These are phyloP conservation scores for Lepidurus arcticus DNA, from an alignment of 1,140 invertebrate genomes.

Conservation along the genomic window DNA sequence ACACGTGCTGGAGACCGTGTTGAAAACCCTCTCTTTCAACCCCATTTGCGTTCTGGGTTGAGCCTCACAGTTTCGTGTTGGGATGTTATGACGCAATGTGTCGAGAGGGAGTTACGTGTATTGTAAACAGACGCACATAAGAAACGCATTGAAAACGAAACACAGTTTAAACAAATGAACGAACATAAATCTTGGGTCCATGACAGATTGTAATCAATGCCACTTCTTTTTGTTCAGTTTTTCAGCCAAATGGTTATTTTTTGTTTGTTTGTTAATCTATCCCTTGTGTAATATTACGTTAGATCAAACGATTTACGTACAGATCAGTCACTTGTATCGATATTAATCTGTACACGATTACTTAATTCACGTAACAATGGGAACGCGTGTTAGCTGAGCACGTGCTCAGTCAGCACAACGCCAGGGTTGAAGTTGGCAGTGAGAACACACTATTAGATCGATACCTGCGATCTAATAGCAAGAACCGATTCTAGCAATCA, in stretches of 20 bases:
- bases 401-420: neutral
- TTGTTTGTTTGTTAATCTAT: no score
- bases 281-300: no score
- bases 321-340: no score
- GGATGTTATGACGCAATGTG: neutral
- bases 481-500: neutral
- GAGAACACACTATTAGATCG: neutral
- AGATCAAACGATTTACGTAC: no score
- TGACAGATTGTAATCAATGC: neutral
- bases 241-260: neutral
- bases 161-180: neutral
- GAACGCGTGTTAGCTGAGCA: neutral
- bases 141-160: no score
- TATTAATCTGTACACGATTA: neutral
- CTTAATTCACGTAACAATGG: neutral
- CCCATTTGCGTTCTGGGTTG: neutral
- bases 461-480: conserved; percentile 7
- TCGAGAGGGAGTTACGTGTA: neutral
- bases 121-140: neutral
- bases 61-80: neutral
- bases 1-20: conserved; percentile 3
- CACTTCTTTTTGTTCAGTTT: neutral
- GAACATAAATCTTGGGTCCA: conserved; percentile 1
- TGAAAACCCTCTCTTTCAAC: neutral
- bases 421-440: neutral